phyloP scores from a whole-genome alignment of 1,140 invertebrate species.

The Cyrtorhinus lividipennis region DNA sequence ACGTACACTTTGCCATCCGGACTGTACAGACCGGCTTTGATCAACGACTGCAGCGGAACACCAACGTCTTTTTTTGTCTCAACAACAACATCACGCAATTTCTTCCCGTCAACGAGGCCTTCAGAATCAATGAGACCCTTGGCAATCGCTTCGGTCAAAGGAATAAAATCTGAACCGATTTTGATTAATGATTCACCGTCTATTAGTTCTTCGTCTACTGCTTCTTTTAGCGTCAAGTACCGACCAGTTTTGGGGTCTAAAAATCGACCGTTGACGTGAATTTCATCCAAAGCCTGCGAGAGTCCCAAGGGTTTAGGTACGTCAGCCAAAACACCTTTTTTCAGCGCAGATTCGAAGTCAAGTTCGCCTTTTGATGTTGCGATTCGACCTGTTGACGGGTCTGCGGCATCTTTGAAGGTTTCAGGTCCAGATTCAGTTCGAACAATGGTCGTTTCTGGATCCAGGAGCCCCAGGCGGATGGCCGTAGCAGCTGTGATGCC shows the following conservation, averaged over 20 bases:
- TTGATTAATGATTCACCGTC: constrained; percentile 48
- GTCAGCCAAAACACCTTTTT: background rate
- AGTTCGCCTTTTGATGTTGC: background rate
- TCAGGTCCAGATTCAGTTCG: constrained; percentile 45
- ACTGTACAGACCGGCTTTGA: background rate
- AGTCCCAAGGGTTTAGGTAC: background rate
- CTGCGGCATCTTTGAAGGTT: constrained; percentile 49
- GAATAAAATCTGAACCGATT: constrained; percentile 64
- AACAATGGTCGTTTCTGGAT: background rate
- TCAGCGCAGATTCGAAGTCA: background rate
- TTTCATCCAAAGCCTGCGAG: background rate
- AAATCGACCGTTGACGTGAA: background rate
- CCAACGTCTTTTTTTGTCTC: background rate
- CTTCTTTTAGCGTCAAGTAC: constrained; percentile 12
- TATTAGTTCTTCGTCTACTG: constrained; percentile 15
- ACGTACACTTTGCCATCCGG: background rate
- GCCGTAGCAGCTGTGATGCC: background rate
- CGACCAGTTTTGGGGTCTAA: constrained; percentile 11
- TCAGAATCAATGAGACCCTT: constrained; percentile 48
- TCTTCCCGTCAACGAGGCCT: constrained; percentile 51
- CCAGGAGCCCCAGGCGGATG: background rate
- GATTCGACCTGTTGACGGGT: constrained; percentile 21
- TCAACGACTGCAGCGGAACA: background rate
- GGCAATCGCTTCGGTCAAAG: constrained; percentile 65
- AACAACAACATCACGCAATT: constrained; percentile 21